phyloP scores from a whole-genome alignment of 2,797 vertebrate genomes.

The Distichodus sexfasciatus region DNA sequence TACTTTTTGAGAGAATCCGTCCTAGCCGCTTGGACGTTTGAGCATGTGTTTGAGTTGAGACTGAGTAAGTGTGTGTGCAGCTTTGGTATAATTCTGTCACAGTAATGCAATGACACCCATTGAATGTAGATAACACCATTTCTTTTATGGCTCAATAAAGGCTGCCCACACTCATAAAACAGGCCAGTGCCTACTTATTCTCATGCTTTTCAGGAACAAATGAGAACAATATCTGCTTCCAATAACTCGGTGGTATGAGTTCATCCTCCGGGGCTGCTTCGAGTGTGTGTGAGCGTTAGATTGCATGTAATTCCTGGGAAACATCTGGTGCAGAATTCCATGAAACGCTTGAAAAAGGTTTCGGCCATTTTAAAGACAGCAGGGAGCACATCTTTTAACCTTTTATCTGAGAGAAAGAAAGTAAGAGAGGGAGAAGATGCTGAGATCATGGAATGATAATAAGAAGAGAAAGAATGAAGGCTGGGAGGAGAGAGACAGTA shows the following conservation, averaged over 20 bases:
- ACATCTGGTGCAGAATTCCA: constrained; percentile 63
- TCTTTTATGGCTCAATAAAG: constrained; percentile 55
- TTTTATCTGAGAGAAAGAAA: constrained; percentile 43
- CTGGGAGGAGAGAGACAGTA: neutral
- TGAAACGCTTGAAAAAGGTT: constrained; percentile 45
- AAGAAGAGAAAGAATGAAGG: neutral
- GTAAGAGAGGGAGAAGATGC: constrained; percentile 16
- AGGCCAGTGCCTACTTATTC: constrained; percentile 52
- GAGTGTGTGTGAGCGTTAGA: neutral
- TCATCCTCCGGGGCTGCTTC: constrained; percentile 30
- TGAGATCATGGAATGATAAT: neutral
- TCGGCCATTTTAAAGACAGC: constrained; percentile 39
- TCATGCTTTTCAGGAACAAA: constrained; percentile 48
- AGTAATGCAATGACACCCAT: constrained; percentile 32
- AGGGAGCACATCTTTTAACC: constrained; percentile 30
- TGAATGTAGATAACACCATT: constrained; percentile 41
- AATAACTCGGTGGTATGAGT: constrained; percentile 60
- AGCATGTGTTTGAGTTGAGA: constrained; percentile 15
- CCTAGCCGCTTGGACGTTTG: neutral
- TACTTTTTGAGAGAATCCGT: neutral
- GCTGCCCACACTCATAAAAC: constrained; percentile 44
- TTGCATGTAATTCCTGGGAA: constrained; percentile 44
- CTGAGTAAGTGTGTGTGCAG: neutral
- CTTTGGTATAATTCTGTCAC: constrained; percentile 22
- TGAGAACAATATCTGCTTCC: constrained; percentile 60